Percentiles rank a stretch among this genome's conserved stretches.
Evolutionary conservation across 1,140 invertebrate genomes (phyloP).

Genomic region (Neuroterus valhalla): DNA sequence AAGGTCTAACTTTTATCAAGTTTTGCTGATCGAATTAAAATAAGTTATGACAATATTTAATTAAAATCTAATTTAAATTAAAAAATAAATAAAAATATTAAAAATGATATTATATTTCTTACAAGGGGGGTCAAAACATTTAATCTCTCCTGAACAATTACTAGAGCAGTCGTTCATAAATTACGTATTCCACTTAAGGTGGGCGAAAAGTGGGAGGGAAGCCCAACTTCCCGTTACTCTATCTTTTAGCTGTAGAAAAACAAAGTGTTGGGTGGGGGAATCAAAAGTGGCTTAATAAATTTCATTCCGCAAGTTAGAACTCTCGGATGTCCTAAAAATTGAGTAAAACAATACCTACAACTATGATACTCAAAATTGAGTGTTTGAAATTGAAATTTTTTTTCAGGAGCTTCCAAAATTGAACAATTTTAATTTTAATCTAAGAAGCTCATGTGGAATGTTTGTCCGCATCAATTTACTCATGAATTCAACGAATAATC

Average conservation of each 20-base stretch:
- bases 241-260: slow-evolving; percentile 1
- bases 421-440: no score
- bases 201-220: not conserved
- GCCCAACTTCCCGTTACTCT: slow-evolving; percentile 18
- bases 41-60: no score
- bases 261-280: not conserved
- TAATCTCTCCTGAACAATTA: slow-evolving; percentile 20
- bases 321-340: not conserved
- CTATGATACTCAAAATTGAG: no score
- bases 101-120: not conserved
- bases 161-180: slow-evolving; percentile 21
- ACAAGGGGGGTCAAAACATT: not conserved
- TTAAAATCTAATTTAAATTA: not conserved
- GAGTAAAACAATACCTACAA: no score
- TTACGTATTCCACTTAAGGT: slow-evolving; percentile 20
- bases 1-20: not conserved
- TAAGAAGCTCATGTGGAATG: no score
- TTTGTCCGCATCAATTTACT: no score
- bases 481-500: no score
- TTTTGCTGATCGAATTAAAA: not conserved
- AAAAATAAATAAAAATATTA: not conserved
- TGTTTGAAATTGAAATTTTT: not conserved
- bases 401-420: no score
- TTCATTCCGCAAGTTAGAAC: not conserved
- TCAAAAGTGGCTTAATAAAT: slow-evolving; percentile 2